Conservation (phyloP, 2,888 invertebrate species). For the Drosophila mercatorum region DNA sequence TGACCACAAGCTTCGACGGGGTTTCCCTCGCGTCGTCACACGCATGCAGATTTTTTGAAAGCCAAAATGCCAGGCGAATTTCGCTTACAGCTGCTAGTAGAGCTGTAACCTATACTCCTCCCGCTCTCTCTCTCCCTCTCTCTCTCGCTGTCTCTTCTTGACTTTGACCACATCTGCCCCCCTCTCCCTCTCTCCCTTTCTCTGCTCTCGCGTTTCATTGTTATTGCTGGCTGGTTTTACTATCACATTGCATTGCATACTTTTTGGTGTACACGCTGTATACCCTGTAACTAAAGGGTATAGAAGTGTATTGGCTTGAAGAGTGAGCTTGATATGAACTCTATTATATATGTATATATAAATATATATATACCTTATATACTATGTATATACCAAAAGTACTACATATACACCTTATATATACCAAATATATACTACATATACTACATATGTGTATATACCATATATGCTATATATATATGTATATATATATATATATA, state of each 20-base stretch:
- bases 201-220: constrained; percentile 6
- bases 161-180: constrained; percentile 3
- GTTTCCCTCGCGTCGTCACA: constrained; percentile 32
- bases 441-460: no score
- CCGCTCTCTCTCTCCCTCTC: not conserved
- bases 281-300: constrained; percentile 14
- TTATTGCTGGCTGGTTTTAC: constrained; percentile 8
- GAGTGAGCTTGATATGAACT: no score
- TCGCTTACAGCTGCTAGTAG: constrained; percentile 52
- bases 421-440: no score
- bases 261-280: not conserved
- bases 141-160: not conserved
- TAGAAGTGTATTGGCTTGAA: no score
- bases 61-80: constrained; percentile 56
- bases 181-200: not conserved
- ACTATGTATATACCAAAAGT: no score
- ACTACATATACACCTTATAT: no score
- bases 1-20: not conserved
- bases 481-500: no score
- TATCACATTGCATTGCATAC: constrained; percentile 19
- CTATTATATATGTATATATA: no score
- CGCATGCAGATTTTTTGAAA: constrained; percentile 55
- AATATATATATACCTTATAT: no score
- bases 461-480: no score
- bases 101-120: constrained; percentile 17